A percentile compares a stretch with the other conserved stretches of the same genome.
phyloP scores from a whole-genome alignment of 2,113 vertebrate genomes.

The Mobula hypostoma region DNA sequence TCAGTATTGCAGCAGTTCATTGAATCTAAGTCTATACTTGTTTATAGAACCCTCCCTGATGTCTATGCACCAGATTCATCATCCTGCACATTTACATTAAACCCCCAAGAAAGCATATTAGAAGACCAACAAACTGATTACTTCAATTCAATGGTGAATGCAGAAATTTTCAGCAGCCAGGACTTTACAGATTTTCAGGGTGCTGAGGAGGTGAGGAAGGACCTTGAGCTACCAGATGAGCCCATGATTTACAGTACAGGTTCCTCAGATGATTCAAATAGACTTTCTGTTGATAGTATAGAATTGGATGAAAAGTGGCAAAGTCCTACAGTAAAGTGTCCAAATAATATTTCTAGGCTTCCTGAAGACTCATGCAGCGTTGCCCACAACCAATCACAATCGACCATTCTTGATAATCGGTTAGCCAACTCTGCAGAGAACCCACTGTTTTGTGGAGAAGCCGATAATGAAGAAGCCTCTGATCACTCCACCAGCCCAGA shows the following conservation, averaged over 20 bases:
- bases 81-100: conserved; percentile 42
- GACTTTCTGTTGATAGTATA: conserved; percentile 25
- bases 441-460: conserved; percentile 35
- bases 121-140: conserved; percentile 57
- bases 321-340: neutral
- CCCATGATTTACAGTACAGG: conserved; percentile 43
- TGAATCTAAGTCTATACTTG: conserved; percentile 29
- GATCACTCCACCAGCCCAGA: conserved; percentile 23
- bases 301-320: conserved; percentile 34
- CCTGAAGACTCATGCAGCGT: neutral
- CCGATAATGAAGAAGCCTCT: conserved; percentile 8
- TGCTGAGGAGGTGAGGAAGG: conserved; percentile 65
- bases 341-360: neutral
- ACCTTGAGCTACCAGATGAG: conserved; percentile 57
- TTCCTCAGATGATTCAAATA: conserved; percentile 39
- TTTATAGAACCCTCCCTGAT: conserved; percentile 45
- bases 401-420: conserved; percentile 10
- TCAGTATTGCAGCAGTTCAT: conserved; percentile 43
- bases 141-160: conserved; percentile 10
- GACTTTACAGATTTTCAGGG: conserved; percentile 94
- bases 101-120: neutral
- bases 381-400: neutral
- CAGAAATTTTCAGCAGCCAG: conserved; percentile 41
- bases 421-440: conserved; percentile 30
- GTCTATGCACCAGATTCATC: conserved; percentile 42